These are phyloP conservation scores for Machimus atricapillus DNA, from an alignment of 2,888 invertebrate genomes.

Conservation along the genomic window DNA sequence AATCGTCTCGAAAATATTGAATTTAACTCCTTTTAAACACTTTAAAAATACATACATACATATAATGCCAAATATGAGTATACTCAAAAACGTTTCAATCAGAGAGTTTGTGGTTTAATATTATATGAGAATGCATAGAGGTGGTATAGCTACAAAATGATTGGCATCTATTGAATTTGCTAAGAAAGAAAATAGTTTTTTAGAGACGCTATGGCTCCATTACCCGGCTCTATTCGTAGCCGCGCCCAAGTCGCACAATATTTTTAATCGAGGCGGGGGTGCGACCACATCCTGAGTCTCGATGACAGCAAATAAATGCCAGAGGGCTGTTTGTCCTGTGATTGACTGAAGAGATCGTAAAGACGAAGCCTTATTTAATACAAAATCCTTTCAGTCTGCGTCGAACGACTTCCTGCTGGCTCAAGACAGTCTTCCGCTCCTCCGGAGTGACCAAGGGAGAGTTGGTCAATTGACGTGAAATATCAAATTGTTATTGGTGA, in stretches of 20 bases:
- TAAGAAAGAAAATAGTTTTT: background rate
- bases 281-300: background rate
- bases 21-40: too few species aligned
- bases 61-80: too few species aligned
- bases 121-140: background rate
- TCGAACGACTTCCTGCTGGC: background rate
- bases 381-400: background rate
- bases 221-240: background rate
- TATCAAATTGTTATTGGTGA: constrained; percentile 7
- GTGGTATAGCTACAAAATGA: background rate
- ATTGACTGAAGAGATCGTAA: background rate
- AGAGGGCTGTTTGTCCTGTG: background rate
- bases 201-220: background rate
- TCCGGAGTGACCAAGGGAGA: background rate
- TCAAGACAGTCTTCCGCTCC: background rate
- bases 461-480: background rate
- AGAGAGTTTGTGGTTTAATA: too few species aligned
- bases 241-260: background rate
- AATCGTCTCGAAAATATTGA: too few species aligned
- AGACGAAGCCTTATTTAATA: background rate
- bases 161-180: background rate
- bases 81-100: too few species aligned
- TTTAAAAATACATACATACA: too few species aligned
- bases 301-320: background rate
- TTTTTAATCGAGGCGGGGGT: background rate